These are phyloP conservation scores for Pithys albifrons DNA, from an alignment of 2,113 vertebrate species.

Conservation along the genomic window DNA sequence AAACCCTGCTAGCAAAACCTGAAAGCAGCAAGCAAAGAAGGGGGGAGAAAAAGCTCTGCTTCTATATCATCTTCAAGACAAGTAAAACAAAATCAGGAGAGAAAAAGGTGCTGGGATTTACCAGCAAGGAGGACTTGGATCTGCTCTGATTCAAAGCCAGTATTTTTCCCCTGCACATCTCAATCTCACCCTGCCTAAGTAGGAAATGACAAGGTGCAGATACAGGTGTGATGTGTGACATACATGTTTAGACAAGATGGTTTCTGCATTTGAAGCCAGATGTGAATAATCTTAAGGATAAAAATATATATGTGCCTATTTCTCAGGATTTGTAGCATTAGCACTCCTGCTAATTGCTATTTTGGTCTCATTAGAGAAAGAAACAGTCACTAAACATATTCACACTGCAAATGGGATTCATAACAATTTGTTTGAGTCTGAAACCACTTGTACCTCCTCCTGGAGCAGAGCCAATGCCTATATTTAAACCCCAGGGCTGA, in stretches of 20 bases:
- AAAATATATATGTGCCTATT: background rate
- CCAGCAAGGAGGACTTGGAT: background rate
- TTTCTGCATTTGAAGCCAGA: constrained; percentile 42
- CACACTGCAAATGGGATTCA: constrained; percentile 66
- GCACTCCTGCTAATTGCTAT: constrained; percentile 73
- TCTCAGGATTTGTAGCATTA: constrained; percentile 30
- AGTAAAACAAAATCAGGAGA: background rate
- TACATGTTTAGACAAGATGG: background rate
- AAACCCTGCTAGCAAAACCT: constrained; percentile 14
- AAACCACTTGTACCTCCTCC: constrained; percentile 73
- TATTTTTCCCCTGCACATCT: background rate
- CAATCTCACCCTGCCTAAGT: background rate
- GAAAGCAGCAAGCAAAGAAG: background rate
- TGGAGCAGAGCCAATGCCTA: constrained; percentile 68
- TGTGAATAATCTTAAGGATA: constrained; percentile 18
- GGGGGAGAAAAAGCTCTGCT: background rate
- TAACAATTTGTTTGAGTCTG: constrained; percentile 72
- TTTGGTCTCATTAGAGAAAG: constrained; percentile 71
- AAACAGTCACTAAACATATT: constrained; percentile 68
- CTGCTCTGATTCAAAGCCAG: background rate
- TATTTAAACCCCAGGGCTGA: constrained; percentile 69
- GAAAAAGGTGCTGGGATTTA: background rate
- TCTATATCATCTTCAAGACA: background rate
- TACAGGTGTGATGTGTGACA: background rate
- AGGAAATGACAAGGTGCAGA: background rate